phyloP scores from a whole-genome alignment of 2,797 vertebrate species.

The Urosaurus nigricauda region DNA sequence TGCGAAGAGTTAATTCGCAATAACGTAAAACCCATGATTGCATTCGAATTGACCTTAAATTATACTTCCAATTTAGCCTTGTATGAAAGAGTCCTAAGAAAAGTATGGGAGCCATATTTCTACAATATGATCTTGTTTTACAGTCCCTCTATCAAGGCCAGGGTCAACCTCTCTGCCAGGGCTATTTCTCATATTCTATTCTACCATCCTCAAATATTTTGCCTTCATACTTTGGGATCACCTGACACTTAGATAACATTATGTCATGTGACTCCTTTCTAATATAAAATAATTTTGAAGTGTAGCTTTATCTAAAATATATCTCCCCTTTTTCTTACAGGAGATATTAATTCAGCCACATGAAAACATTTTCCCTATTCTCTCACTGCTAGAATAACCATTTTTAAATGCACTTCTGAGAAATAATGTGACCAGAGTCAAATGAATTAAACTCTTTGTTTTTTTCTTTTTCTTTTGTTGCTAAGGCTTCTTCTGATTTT shows the following conservation, averaged over 20 bases:
- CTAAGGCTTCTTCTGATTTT: neutral
- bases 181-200: too few relatives aligned
- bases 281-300: neutral
- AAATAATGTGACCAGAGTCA: slow-evolving; percentile 24
- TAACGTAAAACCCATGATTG: too few relatives aligned
- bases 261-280: neutral
- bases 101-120: neutral
- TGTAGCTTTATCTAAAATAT: neutral
- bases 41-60: too few relatives aligned
- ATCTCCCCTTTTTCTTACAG: neutral
- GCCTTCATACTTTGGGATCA: neutral
- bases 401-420: slow-evolving; percentile 11
- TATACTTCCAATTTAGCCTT: too few relatives aligned
- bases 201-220: neutral
- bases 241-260: neutral
- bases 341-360: neutral
- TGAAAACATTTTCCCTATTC: neutral
- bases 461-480: too few relatives aligned
- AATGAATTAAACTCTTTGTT: slow-evolving; percentile 30
- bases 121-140: neutral
- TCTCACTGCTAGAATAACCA: neutral
- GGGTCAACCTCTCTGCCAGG: neutral
- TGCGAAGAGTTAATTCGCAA: too few relatives aligned
- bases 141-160: neutral
- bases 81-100: too few relatives aligned